Evolutionary conservation across 2,797 vertebrate genomes (phyloP).

Genomic region (Myoxocephalus aenaeus): DNA sequence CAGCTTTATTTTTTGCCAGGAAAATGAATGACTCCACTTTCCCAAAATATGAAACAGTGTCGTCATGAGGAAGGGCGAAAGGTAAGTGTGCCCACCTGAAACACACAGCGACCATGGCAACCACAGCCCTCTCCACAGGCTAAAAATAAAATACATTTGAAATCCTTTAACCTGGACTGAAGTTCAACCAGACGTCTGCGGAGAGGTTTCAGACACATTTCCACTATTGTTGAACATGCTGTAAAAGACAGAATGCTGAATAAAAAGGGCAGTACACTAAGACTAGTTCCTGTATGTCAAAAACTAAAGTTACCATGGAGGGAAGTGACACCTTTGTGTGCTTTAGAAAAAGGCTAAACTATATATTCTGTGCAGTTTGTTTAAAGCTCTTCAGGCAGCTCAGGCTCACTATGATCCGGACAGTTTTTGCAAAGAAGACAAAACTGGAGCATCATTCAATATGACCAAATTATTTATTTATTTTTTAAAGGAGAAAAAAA

Average conservation of each 20-base stretch:
- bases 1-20: slow-evolving; percentile 90
- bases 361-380: not conserved
- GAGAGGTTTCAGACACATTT: slow-evolving; percentile 9
- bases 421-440: not conserved
- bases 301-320: not conserved
- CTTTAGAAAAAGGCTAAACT: not conserved
- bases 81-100: slow-evolving; percentile 13
- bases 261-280: not conserved
- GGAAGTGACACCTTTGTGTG: not conserved
- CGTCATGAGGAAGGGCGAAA: slow-evolving; percentile 82
- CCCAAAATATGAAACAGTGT: slow-evolving; percentile 84
- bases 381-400: not conserved
- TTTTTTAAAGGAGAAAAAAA: not conserved
- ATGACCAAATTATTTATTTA: not conserved
- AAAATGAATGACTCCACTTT: slow-evolving; percentile 96
- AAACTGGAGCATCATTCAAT: not conserved
- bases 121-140: not conserved
- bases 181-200: not conserved
- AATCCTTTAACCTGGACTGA: not conserved
- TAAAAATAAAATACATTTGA: not conserved
- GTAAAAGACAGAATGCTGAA: slow-evolving; percentile 16
- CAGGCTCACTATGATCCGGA: no score
- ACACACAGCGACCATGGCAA: not conserved
- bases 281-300: not conserved
- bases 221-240: slow-evolving; percentile 16